A percentile compares a stretch with the other conserved stretches of the same genome.
Conservation (phyloP, 1,140 invertebrate species). For the Ditylenchus dipsaci region DNA sequence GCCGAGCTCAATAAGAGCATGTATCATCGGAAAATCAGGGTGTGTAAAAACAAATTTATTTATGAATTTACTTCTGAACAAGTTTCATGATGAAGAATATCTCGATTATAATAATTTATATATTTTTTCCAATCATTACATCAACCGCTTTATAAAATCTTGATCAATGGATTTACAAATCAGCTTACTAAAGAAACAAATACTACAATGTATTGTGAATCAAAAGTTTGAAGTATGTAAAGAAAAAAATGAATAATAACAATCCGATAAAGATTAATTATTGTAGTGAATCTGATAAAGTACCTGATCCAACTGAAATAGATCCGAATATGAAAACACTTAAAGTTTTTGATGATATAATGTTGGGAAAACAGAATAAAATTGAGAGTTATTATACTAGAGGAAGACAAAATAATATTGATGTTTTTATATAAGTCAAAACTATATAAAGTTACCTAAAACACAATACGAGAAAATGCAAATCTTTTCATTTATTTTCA, state of each 20-base stretch:
- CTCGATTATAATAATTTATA: conserved; percentile 38
- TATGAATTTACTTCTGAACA: conserved; percentile 34
- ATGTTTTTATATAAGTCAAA: conserved; percentile 41
- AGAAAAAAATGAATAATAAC: conserved; percentile 14
- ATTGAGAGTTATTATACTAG: conserved; percentile 36
- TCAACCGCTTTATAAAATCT: conserved; percentile 37
- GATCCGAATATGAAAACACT: conserved; percentile 33
- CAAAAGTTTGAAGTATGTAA: conserved; percentile 34
- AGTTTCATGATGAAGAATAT: conserved; percentile 23
- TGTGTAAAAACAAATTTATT: conserved; percentile 28
- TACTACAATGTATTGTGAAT: conserved; percentile 35
- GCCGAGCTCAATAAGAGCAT: conserved; percentile 27
- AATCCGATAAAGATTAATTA: conserved; percentile 23
- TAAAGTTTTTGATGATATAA: conserved; percentile 38
- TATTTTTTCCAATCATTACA: conserved; percentile 41
- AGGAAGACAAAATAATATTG: conserved; percentile 39
- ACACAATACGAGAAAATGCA: conserved; percentile 41
- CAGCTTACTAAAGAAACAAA: conserved; percentile 32
- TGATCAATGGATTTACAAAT: conserved; percentile 36
- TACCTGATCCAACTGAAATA: conserved; percentile 30
- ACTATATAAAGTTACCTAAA: conserved; percentile 30
- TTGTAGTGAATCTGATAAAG: conserved; percentile 24
- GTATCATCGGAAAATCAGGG: conserved; percentile 27
- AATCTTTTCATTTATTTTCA: conserved; percentile 38
- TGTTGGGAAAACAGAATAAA: conserved; percentile 43